These are phyloP conservation scores for Lepidiolamprologus cunningtoni DNA, from an alignment of 2,113 vertebrate species.

Conservation along the genomic window DNA sequence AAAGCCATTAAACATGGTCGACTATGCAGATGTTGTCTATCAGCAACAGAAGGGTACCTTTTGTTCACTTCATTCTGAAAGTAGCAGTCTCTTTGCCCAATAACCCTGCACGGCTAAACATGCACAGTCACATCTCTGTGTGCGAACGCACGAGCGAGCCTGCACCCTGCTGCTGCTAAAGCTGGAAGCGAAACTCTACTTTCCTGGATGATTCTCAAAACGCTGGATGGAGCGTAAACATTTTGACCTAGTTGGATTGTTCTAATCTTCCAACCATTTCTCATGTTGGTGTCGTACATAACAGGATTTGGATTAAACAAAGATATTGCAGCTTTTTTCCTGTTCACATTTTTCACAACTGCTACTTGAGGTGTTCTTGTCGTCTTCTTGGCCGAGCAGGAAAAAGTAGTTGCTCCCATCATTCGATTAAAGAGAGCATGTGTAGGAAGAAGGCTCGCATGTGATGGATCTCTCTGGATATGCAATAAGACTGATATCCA, in stretches of 20 bases:
- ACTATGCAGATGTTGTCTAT: neutral
- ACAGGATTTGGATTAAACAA: neutral
- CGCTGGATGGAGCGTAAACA: neutral
- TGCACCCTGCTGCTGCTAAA: neutral
- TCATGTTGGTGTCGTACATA: neutral
- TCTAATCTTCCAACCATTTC: neutral
- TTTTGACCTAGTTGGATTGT: constrained; percentile 12
- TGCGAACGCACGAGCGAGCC: neutral
- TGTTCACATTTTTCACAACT: neutral
- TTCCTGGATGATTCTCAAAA: constrained; percentile 22
- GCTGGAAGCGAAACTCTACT: neutral
- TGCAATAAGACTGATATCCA: constrained; percentile 37
- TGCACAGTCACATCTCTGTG: neutral
- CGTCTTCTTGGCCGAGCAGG: neutral
- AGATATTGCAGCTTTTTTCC: neutral
- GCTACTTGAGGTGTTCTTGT: neutral
- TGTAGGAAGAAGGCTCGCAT: constrained; percentile 1
- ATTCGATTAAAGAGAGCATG: constrained; percentile 11
- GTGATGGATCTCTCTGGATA: constrained; percentile 51
- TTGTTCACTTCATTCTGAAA: neutral
- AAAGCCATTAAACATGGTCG: neutral
- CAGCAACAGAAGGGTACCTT: neutral
- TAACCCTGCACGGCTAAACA: constrained; percentile 1
- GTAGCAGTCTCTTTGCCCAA: neutral
- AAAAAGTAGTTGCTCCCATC: neutral